These are phyloP conservation scores for Mesoclemmys tuberculata DNA, from an alignment of 2,113 vertebrate genomes.

Conservation along the genomic window DNA sequence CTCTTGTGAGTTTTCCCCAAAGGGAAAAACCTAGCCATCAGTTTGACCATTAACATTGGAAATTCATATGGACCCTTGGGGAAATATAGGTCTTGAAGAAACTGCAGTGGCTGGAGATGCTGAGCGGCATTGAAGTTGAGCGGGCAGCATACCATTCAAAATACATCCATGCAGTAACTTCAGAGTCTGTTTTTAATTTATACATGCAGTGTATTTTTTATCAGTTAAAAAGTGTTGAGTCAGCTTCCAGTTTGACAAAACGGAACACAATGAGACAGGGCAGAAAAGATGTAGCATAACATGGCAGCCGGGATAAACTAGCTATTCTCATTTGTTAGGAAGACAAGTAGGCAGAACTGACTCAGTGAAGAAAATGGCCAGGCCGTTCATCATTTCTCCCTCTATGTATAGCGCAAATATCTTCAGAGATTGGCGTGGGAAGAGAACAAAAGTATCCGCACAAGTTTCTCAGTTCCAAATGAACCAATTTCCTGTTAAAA, in stretches of 20 bases:
- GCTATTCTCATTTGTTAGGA: background rate
- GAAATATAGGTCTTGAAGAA: background rate
- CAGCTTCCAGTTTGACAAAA: background rate
- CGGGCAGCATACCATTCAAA: background rate
- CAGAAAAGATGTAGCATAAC: background rate
- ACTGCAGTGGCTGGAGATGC: background rate
- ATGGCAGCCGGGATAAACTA: background rate
- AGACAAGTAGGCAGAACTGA: background rate
- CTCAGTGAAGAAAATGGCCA: background rate
- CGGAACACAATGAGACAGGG: background rate
- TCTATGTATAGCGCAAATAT: background rate
- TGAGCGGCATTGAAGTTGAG: background rate
- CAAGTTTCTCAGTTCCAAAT: fast-evolving
- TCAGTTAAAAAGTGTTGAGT: background rate
- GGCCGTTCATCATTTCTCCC: fast-evolving
- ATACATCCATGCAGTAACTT: background rate
- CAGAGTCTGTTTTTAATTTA: background rate
- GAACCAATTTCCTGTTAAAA: background rate
- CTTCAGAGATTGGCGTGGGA: background rate
- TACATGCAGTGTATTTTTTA: fast-evolving
- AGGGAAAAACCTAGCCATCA: background rate
- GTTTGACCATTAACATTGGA: fast-evolving
- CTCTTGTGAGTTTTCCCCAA: background rate
- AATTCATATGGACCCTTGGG: background rate
- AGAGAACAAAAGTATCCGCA: background rate